Base-by-base conservation (phyloP, 2,888 invertebrate genomes). In the Cancer borealis region DNA sequence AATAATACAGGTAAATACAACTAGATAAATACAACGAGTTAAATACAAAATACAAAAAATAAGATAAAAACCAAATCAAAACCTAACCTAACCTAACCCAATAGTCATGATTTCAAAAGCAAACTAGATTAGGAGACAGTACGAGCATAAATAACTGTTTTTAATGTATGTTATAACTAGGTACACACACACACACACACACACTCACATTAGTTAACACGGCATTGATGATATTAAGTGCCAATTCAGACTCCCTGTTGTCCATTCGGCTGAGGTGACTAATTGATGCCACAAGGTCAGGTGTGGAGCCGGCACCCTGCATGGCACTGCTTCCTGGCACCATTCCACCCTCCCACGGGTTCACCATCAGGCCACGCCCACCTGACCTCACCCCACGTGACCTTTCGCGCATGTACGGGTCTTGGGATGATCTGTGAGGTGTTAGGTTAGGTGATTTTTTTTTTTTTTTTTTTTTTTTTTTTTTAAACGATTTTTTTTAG, bases 261-360 rank as follows among this genome's bases (percentile, higher is more conserved):
- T 84, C 84, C 84, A 84, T 84, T 0, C 84, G 39, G 17, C 84
- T 84, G 14, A 84, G 84, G 3, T 84, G 39, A 39, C 39, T 84
- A 14, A 84, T 84, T 30, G 84, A 84, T 17, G 84, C 84, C 10
- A 84, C 84, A 3, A 84, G 30, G 39, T 84, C 84, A 10, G 73
- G 73, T 1, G 60, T 21, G 21, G 60, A 3, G 21, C 21, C 60
- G 4, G 60, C 21, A 17, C 60, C 60, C 60, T 60, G 60, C 60
- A 60, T 17, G 2, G 39, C 84, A 1, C 84, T 39, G 0, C 30
- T 14, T 14, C 84, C 84, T 6, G 39, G 84, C 84, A 79, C 73
- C 73, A 79, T n/a, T 14, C 84, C 84, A 0, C 84, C 84, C 84
- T 84, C 84, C 84, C 84, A 84, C 84, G 84, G 84, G 84, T 84